phyloP scores from a whole-genome alignment of 2,797 vertebrate species.

The Enoplosus armatus region DNA sequence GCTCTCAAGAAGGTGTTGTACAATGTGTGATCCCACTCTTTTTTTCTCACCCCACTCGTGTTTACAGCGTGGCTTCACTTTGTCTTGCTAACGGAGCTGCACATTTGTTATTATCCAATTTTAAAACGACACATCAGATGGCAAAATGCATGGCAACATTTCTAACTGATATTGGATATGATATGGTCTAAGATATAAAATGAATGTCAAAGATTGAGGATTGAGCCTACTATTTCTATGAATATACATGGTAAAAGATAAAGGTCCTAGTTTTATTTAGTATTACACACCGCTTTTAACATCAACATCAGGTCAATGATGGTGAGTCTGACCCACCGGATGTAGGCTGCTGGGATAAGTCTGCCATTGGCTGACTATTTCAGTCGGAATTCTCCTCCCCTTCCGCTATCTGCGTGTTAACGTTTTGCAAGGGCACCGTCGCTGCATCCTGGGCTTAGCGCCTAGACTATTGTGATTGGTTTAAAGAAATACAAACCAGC shows the following conservation, averaged over 20 bases:
- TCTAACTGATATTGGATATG: neutral
- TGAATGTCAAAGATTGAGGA: neutral
- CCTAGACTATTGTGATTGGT: too few relatives aligned
- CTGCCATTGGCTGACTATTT: too few relatives aligned
- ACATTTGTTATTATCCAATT: neutral
- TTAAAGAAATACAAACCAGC: too few relatives aligned
- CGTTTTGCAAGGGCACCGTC: too few relatives aligned
- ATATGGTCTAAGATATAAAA: neutral
- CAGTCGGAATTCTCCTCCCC: too few relatives aligned
- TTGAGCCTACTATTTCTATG: neutral
- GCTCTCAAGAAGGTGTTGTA: slow-evolving; percentile 1
- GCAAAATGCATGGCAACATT: neutral
- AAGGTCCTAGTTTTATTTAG: neutral
- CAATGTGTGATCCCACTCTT: slow-evolving; percentile 7
- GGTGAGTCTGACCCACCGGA: too few relatives aligned
- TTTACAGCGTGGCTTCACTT: neutral
- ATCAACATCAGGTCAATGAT: neutral
- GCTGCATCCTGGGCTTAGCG: too few relatives aligned
- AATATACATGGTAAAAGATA: neutral
- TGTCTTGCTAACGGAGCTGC: neutral
- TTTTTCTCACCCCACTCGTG: neutral
- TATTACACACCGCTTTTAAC: neutral
- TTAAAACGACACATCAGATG: neutral
- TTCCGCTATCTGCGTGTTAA: too few relatives aligned
- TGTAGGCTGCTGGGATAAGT: too few relatives aligned